Base-by-base conservation (phyloP, 1,140 invertebrate genomes). In the Apis mellifera region DNA sequence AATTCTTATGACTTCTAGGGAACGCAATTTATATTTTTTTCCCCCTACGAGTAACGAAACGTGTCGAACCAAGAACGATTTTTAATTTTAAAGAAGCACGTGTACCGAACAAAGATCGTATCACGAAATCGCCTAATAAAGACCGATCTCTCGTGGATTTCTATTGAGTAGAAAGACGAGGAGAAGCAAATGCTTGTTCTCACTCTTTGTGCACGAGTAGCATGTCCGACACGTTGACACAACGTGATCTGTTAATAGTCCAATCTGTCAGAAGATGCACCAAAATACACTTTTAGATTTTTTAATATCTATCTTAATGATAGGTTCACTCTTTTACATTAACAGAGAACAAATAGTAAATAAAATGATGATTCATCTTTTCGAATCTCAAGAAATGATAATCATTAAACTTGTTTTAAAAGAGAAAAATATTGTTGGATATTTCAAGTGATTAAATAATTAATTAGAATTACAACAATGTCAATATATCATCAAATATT, bases 211-310 rank as follows among this genome's bases (percentile, higher is more conserved):
- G 65, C 21, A 65, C 78, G 52, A 54, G 13, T 26, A n/a, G 48
- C 42, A 17, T 15, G 42, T 64, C 26, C 32, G 32, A 75, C 72
- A 81, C 79, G 79, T 81, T 81, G 17, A 3, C 72, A 21, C 79
- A 81, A 81, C 79, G 79, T 81, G 79, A 81, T 55, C 64, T 4
- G 72, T 55, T 76, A 68, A 75, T 74, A 48, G 48, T 68, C 59
- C 54, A 81, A 81, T 76, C 70, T 52, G 23, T n/a, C 64, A 32
- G 54, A 68, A 78, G 68, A 71, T 62, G 77, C 68, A 52, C 66
- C 42, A 69, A 71, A 75, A 74, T 62, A 17, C 57, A 74, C 17
- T 60, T 42, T 8, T 12, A n/a, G 70, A 42, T 42, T 42, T 42
- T 42, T 42, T 42, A 42, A 42, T 42, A 7, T 42, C 32, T 7